A percentile compares a stretch with the other conserved stretches of the same genome.
phyloP scores from a whole-genome alignment of 2,797 vertebrate species.

The Garrulus glandarius region DNA sequence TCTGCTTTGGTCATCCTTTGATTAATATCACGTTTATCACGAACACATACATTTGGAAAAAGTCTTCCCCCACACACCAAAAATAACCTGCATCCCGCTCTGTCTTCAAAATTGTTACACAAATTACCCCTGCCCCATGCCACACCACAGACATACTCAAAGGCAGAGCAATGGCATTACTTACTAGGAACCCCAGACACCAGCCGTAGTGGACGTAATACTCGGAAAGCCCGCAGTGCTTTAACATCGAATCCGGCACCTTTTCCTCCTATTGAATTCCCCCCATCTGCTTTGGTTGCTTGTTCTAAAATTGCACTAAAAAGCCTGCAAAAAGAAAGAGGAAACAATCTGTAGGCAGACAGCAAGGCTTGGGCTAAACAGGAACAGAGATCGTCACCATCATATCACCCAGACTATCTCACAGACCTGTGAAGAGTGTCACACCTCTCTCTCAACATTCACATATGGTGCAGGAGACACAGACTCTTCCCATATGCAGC shows the following conservation, averaged over 20 bases:
- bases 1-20: background rate
- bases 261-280: constrained; percentile 93
- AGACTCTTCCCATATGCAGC: constrained; percentile 35
- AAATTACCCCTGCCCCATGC: background rate
- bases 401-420: background rate
- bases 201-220: constrained; percentile 91
- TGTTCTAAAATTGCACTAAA: constrained; percentile 99
- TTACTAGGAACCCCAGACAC: constrained; percentile 99
- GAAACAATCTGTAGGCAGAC: constrained; percentile 56
- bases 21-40: background rate
- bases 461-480: constrained; percentile 17
- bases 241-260: constrained; percentile 97
- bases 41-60: background rate
- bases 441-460: background rate
- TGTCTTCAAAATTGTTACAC: background rate
- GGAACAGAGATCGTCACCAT: constrained; percentile 14
- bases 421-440: constrained; percentile 4
- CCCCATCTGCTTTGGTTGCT: constrained; percentile 96
- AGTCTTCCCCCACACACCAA: background rate
- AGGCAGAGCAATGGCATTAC: constrained; percentile 48
- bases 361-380: constrained; percentile 1
- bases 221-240: constrained; percentile 94
- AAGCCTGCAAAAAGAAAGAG: constrained; percentile 82
- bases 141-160: background rate
- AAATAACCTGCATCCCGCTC: background rate